A percentile compares a stretch with the other conserved stretches of the same genome.
These are phyloP conservation scores for Tricholaema leucomelas DNA, from an alignment of 2,113 vertebrate species.

Conservation along the genomic window DNA sequence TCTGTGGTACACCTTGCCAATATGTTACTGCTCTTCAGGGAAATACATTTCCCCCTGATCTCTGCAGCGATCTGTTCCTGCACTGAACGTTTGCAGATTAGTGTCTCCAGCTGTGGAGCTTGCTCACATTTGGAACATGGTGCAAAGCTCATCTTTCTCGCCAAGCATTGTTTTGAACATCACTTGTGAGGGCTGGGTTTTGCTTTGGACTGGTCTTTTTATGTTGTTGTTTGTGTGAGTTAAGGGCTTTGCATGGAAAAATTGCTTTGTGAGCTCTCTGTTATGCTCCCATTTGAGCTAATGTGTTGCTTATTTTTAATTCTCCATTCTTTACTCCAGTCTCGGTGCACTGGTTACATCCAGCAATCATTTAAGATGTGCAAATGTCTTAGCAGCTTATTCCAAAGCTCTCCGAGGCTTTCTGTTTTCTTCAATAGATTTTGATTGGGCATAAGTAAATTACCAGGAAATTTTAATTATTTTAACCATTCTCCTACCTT, in stretches of 20 bases:
- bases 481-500: constrained; percentile 2
- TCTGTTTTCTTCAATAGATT: not conserved
- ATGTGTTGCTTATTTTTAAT: constrained; percentile 39
- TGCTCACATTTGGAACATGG: not conserved
- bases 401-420: constrained; percentile 37
- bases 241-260: constrained; percentile 45
- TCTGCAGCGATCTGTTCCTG: not conserved
- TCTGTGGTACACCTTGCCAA: not conserved
- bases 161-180: constrained; percentile 54
- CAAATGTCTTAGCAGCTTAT: constrained; percentile 45
- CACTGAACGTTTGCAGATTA: not conserved
- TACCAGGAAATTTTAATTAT: not conserved
- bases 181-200: constrained; percentile 12
- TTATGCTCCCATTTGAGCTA: constrained; percentile 10
- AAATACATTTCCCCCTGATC: not conserved
- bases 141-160: not conserved
- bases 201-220: not conserved
- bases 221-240: constrained; percentile 24
- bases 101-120: constrained; percentile 19
- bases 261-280: constrained; percentile 13
- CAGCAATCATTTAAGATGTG: constrained; percentile 42
- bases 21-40: not conserved
- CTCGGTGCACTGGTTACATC: constrained; percentile 21
- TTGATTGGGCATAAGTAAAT: constrained; percentile 20
- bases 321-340: not conserved